These are phyloP conservation scores for Pollenia labialis DNA, from an alignment of 2,888 invertebrate species.

Conservation along the genomic window DNA sequence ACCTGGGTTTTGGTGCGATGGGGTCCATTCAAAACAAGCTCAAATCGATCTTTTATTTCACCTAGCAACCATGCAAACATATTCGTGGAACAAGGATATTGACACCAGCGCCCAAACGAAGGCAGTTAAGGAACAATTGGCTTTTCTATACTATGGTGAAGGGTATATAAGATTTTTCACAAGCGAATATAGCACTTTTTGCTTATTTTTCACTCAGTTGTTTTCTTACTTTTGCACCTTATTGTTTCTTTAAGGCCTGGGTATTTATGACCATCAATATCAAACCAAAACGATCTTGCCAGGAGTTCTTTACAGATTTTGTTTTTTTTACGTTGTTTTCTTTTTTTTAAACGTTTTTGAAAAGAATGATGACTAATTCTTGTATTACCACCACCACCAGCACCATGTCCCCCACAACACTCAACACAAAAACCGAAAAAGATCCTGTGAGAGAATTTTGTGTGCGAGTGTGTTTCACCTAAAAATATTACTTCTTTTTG, in stretches of 20 bases:
- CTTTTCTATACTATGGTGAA: no score
- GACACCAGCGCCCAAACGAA: no score
- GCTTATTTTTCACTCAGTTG: no score
- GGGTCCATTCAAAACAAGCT: no score
- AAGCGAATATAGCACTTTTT: no score
- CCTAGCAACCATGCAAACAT: no score
- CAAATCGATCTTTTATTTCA: no score
- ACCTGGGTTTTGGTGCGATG: background rate
- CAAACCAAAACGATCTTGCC: conserved; percentile 70
- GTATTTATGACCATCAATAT: conserved; percentile 65
- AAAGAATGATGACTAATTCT: conserved; percentile 64
- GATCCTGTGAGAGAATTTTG: conserved; percentile 71
- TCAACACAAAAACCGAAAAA: conserved; percentile 39
- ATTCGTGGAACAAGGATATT: no score
- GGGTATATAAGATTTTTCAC: no score
- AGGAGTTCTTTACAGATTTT: conserved; percentile 65
- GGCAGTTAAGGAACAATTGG: no score
- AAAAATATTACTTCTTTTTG: conserved; percentile 38
- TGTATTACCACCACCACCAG: background rate
- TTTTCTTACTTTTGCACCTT: conserved; percentile 24
- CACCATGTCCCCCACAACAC: conserved; percentile 48
- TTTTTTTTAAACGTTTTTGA: conserved; percentile 13
- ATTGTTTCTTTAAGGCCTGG: conserved; percentile 49
- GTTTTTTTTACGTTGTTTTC: background rate
- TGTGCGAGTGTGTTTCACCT: conserved; percentile 26